These are phyloP conservation scores for Drosophila macrospina DNA, from an alignment of 2,888 invertebrate species.

Conservation along the genomic window DNA sequence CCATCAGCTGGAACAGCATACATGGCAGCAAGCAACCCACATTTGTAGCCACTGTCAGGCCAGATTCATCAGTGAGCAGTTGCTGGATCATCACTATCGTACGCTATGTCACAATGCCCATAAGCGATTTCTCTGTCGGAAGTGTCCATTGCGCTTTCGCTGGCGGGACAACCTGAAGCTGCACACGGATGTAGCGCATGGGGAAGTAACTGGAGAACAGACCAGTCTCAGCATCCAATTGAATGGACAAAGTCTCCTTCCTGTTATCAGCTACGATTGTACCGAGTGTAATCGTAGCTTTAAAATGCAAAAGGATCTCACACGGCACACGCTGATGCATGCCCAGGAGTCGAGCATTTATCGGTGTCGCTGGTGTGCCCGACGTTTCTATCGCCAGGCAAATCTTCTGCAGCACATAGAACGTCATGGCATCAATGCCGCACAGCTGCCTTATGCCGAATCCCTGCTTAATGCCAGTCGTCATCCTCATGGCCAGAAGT, in stretches of 20 bases:
- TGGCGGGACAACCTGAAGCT: slow-evolving; percentile 83
- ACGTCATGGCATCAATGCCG: slow-evolving; percentile 71
- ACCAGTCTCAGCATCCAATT: not conserved
- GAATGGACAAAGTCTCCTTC: slow-evolving; percentile 8
- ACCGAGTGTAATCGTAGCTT: slow-evolving; percentile 70
- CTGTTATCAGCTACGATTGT: slow-evolving; percentile 54
- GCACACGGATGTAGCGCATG: slow-evolving; percentile 64
- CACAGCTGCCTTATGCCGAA: slow-evolving; percentile 73
- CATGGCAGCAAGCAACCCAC: slow-evolving; percentile 85
- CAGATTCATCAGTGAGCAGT: slow-evolving; percentile 86
- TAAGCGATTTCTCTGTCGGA: slow-evolving; percentile 80
- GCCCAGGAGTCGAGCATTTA: slow-evolving; percentile 73
- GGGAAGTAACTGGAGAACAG: slow-evolving; percentile 7
- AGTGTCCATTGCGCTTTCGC: slow-evolving; percentile 82
- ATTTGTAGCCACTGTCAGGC: slow-evolving; percentile 86
- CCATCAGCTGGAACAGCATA: slow-evolving; percentile 79
- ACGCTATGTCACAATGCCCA: slow-evolving; percentile 81
- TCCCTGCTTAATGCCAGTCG: slow-evolving; percentile 68
- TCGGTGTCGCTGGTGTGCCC: slow-evolving; percentile 82
- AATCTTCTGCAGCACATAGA: slow-evolving; percentile 81
- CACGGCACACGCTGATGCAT: slow-evolving; percentile 77
- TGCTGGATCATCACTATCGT: slow-evolving; percentile 86
- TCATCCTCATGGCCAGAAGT: slow-evolving; percentile 78
- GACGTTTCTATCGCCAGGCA: slow-evolving; percentile 78
- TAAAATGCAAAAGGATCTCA: slow-evolving; percentile 81